Evolutionary conservation across 2,113 vertebrate genomes (phyloP).

Genomic region (Phalacrocorax carbo): DNA sequence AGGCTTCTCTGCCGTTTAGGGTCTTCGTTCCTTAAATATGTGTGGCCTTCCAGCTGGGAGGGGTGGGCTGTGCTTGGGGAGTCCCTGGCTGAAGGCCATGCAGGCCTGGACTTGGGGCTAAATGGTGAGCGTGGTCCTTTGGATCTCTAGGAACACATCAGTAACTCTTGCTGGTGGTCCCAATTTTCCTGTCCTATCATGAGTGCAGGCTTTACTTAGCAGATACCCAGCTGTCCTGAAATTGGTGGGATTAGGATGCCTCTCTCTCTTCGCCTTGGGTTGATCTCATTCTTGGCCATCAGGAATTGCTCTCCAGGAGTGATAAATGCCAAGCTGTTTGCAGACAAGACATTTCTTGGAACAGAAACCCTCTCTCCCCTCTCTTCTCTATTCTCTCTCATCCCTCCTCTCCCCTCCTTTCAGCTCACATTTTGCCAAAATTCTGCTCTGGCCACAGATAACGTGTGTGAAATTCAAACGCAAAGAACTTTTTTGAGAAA

Average conservation of each 20-base stretch:
- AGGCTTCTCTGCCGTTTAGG: background rate
- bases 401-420: background rate
- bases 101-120: background rate
- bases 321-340: background rate
- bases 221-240: background rate
- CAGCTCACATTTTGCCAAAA: background rate
- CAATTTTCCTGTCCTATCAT: background rate
- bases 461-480: background rate
- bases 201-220: background rate
- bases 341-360: background rate
- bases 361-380: background rate
- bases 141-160: background rate
- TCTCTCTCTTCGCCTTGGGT: background rate
- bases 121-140: background rate
- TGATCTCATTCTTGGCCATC: background rate
- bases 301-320: background rate
- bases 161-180: background rate
- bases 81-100: background rate
- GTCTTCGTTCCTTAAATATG: background rate
- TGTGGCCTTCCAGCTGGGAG: background rate
- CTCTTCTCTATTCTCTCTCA: too few relatives aligned
- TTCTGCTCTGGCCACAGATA: conserved; percentile 6
- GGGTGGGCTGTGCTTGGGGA: background rate
- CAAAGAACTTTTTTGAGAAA: background rate
- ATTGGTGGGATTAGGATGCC: background rate